A percentile compares a stretch with the other conserved stretches of the same genome.
Conservation (phyloP, 1,140 invertebrate genomes). For the Leptonema lineaticorne region DNA sequence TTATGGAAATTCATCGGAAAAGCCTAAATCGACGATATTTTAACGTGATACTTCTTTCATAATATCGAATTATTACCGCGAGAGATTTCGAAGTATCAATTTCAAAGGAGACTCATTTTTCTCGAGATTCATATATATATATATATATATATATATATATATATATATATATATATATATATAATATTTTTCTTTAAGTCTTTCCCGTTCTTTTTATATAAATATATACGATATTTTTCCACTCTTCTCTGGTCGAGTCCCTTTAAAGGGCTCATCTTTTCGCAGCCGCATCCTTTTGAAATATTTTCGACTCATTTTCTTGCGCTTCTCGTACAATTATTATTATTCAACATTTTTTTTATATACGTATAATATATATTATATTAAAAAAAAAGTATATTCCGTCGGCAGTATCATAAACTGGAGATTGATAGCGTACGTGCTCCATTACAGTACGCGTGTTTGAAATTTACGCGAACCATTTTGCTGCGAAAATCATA, state of each 20-base stretch:
- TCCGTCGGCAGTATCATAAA: constrained; percentile 11
- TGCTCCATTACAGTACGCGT: constrained; percentile 13
- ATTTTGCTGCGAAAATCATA: background rate
- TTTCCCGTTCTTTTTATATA: too few species aligned
- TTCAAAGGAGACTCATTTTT: too few species aligned
- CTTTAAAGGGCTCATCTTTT: background rate
- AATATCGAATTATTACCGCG: constrained; percentile 11
- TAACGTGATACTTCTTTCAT: constrained; percentile 3
- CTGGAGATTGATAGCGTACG: constrained; percentile 12
- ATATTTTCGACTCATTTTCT: constrained; percentile 1
- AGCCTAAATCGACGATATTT: constrained; percentile 11
- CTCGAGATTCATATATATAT: background rate
- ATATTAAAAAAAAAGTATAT: too few species aligned
- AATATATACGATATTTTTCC: too few species aligned
- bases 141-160: too few species aligned
- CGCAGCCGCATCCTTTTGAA: background rate
- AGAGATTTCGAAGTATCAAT: constrained; percentile 12
- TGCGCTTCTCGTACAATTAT: background rate
- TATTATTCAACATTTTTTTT: too few species aligned
- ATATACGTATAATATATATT: too few species aligned
- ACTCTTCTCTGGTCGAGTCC: too few species aligned
- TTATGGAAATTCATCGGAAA: constrained; percentile 1
- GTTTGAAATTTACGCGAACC: constrained; percentile 1
- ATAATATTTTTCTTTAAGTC: too few species aligned
- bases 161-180: too few species aligned